Conservation (phyloP, 2,113 vertebrate species). For the Oryzias curvinotus region DNA sequence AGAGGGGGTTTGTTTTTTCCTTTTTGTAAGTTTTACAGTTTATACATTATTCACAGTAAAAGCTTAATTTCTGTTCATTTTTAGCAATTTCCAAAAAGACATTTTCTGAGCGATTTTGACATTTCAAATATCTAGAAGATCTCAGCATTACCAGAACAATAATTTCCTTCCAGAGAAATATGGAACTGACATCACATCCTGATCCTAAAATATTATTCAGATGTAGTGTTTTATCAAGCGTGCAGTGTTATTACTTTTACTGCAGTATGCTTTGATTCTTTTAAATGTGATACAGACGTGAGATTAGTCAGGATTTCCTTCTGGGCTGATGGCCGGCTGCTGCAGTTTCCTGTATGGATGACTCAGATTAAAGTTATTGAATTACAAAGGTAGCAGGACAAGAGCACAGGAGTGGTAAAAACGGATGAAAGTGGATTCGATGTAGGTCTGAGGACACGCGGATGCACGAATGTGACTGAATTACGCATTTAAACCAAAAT, state of each 20-base stretch:
- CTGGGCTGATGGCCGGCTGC: conserved; percentile 14
- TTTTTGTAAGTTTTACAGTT: too few species aligned
- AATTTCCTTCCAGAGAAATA: not conserved
- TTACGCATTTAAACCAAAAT: too few species aligned
- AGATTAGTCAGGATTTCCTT: conserved; percentile 51
- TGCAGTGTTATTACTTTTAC: not conserved
- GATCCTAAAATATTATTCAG: not conserved
- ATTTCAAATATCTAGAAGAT: not conserved
- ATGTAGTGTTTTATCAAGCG: not conserved
- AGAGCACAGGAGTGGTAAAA: not conserved
- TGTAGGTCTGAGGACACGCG: not conserved
- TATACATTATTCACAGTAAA: too few species aligned
- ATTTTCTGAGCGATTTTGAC: not conserved
- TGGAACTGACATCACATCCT: conserved; percentile 3
- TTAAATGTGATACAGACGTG: conserved; percentile 37
- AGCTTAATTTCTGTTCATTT: too few species aligned
- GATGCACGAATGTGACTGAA: not conserved
- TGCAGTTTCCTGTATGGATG: conserved; percentile 35
- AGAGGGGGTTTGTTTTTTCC: too few species aligned
- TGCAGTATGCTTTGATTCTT: conserved; percentile 8
- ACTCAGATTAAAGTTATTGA: conserved; percentile 33
- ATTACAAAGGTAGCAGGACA: not conserved
- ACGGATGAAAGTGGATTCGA: not conserved
- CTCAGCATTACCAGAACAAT: not conserved
- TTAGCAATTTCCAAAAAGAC: too few species aligned